phyloP scores from a whole-genome alignment of 2,113 vertebrate species.

The Oceanodroma tethys region DNA sequence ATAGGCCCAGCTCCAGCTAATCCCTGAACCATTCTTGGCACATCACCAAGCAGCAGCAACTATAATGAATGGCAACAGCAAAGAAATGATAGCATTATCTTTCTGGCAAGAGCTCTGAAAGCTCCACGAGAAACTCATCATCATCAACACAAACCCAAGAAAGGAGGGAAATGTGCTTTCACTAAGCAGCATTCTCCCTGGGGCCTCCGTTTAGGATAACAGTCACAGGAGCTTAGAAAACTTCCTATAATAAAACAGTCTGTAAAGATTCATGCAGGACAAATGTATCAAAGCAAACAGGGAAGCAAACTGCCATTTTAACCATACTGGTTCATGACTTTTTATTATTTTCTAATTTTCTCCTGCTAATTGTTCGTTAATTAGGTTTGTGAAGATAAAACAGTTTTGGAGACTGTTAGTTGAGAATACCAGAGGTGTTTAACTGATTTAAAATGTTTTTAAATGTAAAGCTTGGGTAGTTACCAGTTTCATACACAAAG shows the following conservation, averaged over 20 bases:
- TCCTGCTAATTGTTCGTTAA: background rate
- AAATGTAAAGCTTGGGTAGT: background rate
- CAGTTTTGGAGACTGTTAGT: background rate
- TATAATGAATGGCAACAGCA: background rate
- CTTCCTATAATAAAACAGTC: background rate
- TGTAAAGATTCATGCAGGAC: background rate
- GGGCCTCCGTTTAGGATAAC: background rate
- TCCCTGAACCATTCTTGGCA: background rate
- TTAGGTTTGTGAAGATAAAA: background rate
- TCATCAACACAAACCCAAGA: background rate
- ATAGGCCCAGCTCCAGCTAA: background rate
- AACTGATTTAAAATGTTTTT: background rate
- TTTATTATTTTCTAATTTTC: background rate
- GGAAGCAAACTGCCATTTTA: background rate
- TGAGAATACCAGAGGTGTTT: background rate
- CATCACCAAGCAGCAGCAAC: background rate
- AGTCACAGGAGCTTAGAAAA: background rate
- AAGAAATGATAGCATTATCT: background rate
- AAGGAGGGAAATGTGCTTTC: background rate
- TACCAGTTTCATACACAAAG: background rate
- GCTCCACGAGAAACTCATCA: background rate
- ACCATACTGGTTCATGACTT: background rate
- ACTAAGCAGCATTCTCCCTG: background rate
- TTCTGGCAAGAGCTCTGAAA: slow-evolving; percentile 10
- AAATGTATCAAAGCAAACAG: background rate